Evolutionary conservation across 2,888 invertebrate genomes (phyloP), one percentile per base, ranked within the genome.

Genomic region (Drosophila mimica): DNA sequence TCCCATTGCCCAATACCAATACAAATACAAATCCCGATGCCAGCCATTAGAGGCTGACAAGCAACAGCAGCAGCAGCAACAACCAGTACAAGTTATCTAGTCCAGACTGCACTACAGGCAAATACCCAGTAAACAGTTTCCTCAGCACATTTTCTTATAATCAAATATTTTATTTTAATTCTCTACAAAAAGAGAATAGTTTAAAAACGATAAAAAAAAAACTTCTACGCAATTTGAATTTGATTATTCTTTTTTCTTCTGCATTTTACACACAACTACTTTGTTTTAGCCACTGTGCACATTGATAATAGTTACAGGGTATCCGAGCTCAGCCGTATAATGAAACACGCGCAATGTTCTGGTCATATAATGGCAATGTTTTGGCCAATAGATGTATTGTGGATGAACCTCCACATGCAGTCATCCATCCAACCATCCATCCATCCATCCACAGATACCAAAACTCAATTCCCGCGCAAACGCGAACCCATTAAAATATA

Each of bases 401-500:
- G 57, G 20, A 40, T 31, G 56, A 36, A 4, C 54, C 38, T 38
- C 54, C 54, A 28, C 53, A 33, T 15, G 25, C 36, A 56, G 20
- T 46, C 34, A 36, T 15, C 25, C n/a, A 56, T 36, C 51, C 66
- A 62, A 61, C 60, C 75, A 77, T 43, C 65, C 68, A 66, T 57
- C 66, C 63, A 74, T 46, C 54, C 65, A 63, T 65, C 38, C 20
- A 57, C 61, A 43, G 20, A 28, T 36, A 17, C 51, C 54, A 72
- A 82, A 80, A 59, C 63, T 63, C 83, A 88, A 81, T 79, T 51
- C 75, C 78, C 62, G 81, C 83, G 83, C 88, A 89, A 88, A 83
- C 74, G 74, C 74, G 25, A 74, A 67, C 88, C 87, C 90, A 88
- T 88, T 88, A 89, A 89, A 88, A 88, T 88, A 88, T 89, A 89